Conservation (phyloP, 2,888 invertebrate species). For the Frankliniella intonsa region DNA sequence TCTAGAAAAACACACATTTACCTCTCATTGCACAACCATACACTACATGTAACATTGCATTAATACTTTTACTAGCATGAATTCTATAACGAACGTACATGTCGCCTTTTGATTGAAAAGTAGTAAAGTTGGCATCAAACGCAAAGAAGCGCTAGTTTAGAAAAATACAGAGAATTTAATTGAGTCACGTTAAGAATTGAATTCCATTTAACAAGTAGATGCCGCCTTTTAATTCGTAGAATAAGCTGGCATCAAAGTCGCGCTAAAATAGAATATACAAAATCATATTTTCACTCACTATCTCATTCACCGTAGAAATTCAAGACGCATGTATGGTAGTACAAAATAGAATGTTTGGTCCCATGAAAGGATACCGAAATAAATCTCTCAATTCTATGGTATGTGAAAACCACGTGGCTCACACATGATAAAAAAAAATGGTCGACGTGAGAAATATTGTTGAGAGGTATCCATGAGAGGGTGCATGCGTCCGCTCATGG, state of each 20-base stretch:
- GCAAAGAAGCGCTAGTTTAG: too few species aligned
- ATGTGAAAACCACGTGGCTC: background rate
- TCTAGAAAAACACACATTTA: slow-evolving; percentile 20
- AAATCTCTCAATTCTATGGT: background rate
- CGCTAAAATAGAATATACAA: too few species aligned
- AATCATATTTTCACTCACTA: background rate
- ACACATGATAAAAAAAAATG: background rate
- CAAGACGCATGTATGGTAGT: background rate
- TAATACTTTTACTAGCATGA: too few species aligned
- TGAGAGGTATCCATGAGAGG: background rate
- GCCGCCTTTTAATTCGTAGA: too few species aligned
- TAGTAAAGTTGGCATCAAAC: too few species aligned
- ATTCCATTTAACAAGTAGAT: too few species aligned
- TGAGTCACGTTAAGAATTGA: too few species aligned
- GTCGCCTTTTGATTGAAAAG: too few species aligned
- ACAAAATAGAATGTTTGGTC: background rate
- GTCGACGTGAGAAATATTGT: background rate
- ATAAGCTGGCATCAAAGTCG: too few species aligned
- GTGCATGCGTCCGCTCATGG: slow-evolving; percentile 33
- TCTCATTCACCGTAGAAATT: background rate
- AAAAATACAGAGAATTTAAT: too few species aligned
- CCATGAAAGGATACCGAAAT: background rate
- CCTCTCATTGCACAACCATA: background rate
- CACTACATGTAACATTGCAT: too few species aligned
- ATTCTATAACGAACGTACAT: too few species aligned